Base-by-base conservation (phyloP, 2,888 invertebrate genomes). In the Thalpophila matura region DNA sequence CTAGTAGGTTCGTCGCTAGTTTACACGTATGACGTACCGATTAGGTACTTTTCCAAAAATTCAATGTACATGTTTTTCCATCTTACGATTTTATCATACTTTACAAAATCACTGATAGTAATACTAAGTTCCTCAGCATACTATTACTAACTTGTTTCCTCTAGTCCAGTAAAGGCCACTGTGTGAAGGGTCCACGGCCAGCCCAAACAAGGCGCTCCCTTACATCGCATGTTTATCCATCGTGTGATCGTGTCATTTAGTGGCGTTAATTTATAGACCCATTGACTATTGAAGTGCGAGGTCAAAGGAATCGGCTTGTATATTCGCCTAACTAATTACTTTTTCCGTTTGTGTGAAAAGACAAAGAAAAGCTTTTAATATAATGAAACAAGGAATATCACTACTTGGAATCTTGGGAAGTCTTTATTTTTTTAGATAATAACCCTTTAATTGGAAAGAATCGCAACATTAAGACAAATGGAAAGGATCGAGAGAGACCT, bases 231-330 rank as follows among this genome's bases (percentile, higher is more conserved):
- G 68, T 56, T 56, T 51, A 46, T 29, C 47, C n/a, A 47, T 51
- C 16, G 33, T 51, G 38, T 65, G 49, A 50, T 42, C 38, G n/a
- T 12, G 20, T 46, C 20, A 40, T 60, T 60, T 51, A 20, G 18
- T 29, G 16, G 22, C 51, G 42, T 43, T 63, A 67, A 67, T 63
- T 72, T 72, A 74, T 67, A 42, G n/a, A 16, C 27, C 29, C 31
- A 35, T 26, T 27, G 31, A 54, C 61, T 46, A 31, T 57, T 29
- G 42, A 53, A 49, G 42, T 49, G 14, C 40, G 56, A 59, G 56
- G 61, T 56, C 61, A 61, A 61, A 58, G 26, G 42, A 27, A 31
- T 9, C 12, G 3, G 24, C 33, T 29, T 9, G 20, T 40, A n/a
- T 22, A 20, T 56, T 59, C 26, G 20, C 10, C 38, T 6, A 10